Conservation (phyloP, 2,113 vertebrate genomes). For the Rallus limicola region DNA sequence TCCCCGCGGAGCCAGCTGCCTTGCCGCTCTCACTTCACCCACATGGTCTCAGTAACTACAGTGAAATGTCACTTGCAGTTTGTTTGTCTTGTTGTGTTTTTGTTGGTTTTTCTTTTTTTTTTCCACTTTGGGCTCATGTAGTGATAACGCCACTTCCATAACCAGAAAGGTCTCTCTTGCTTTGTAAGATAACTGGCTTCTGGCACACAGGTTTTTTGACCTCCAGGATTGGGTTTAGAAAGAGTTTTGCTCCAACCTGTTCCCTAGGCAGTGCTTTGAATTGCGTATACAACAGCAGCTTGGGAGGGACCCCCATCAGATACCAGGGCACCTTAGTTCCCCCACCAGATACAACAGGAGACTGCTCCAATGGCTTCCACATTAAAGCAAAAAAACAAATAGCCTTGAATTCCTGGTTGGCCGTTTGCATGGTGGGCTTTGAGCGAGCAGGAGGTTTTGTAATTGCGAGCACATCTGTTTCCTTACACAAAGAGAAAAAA, state of each 20-base stretch:
- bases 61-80: conserved; percentile 48
- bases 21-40: conserved; percentile 65
- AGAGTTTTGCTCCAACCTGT: background rate
- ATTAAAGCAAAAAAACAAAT: background rate
- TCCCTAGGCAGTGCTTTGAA: background rate
- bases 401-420: background rate
- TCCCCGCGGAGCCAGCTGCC: conserved; percentile 57
- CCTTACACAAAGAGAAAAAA: conserved; percentile 23
- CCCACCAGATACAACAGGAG: background rate
- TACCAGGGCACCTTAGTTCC: background rate
- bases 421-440: conserved; percentile 22
- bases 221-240: background rate
- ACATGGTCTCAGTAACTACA: conserved; percentile 65
- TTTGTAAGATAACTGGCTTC: conserved; percentile 31
- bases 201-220: background rate
- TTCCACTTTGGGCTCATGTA: background rate
- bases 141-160: conserved; percentile 10
- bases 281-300: background rate
- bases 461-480: conserved; percentile 50
- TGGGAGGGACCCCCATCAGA: background rate
- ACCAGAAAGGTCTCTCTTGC: conserved; percentile 15
- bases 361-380: background rate
- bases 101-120: too few relatives aligned
- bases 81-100: conserved; percentile 65
- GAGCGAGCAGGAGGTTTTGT: background rate